Conservation (phyloP, 2,888 invertebrate species). For the Rhagonycha fulva region DNA sequence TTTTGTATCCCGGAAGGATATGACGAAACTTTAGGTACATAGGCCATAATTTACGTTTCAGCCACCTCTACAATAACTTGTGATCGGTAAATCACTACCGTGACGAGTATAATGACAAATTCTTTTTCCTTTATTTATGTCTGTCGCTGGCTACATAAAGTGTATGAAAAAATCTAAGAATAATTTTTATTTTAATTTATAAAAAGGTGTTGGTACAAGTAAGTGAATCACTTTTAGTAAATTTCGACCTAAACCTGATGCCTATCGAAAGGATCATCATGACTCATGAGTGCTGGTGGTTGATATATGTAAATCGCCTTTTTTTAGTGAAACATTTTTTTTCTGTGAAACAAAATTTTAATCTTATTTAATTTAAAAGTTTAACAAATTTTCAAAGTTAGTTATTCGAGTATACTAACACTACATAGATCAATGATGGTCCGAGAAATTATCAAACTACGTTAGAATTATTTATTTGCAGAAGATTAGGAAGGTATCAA, state of each 20-base stretch:
- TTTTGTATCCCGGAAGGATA: slow-evolving; percentile 27
- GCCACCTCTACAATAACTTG: slow-evolving; percentile 21
- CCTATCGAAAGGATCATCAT: neutral
- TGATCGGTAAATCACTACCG: slow-evolving; percentile 13
- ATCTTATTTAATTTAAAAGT: neutral
- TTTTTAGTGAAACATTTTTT: no score
- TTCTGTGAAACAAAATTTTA: no score
- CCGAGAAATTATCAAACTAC: neutral
- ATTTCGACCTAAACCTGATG: neutral
- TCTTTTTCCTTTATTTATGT: neutral
- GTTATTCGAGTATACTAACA: neutral
- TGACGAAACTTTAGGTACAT: slow-evolving; percentile 27
- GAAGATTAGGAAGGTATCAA: neutral
- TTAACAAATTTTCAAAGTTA: neutral
- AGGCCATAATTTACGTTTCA: slow-evolving; percentile 23
- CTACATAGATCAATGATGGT: neutral
- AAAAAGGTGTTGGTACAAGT: no score
- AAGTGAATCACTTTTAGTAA: no score
- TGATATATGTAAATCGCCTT: no score
- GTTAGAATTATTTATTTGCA: neutral
- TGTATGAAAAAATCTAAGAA: neutral
- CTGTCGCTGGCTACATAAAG: neutral
- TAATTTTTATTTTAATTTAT: no score
- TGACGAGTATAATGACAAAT: slow-evolving; percentile 10
- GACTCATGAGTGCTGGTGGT: neutral